Evolutionary conservation across 92 coral and sea anemone genomes (phyloP).

Genomic region (Zoanthus gigantus): DNA sequence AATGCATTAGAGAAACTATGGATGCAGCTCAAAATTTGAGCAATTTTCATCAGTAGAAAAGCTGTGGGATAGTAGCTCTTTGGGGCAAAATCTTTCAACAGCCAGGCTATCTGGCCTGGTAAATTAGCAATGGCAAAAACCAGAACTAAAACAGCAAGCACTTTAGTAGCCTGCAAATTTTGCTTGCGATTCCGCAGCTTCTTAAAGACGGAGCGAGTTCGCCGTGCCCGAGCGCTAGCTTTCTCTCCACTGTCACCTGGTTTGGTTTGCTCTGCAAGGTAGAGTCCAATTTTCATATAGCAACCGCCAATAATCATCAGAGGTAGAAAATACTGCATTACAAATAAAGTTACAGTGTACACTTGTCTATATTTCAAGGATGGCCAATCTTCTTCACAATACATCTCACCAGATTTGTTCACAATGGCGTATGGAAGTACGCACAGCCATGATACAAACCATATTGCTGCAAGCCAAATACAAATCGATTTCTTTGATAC

Average conservation of each 20-base stretch:
- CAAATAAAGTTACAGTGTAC: conserved; percentile 22
- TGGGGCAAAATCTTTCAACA: conserved; percentile 20
- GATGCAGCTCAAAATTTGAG: conserved; percentile 26
- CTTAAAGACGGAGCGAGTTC: conserved; percentile 8
- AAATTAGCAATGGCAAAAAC: conserved; percentile 28
- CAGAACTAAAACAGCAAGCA: conserved; percentile 28
- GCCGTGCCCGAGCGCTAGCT: neutral
- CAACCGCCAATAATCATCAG: conserved; percentile 32
- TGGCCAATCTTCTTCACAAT: conserved; percentile 43
- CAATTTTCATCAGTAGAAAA: conserved; percentile 29
- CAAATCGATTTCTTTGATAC: conserved; percentile 3
- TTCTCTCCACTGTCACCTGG: conserved; percentile 10
- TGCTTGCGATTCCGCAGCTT: conserved; percentile 29
- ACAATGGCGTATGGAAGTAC: conserved; percentile 32
- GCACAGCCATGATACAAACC: conserved; percentile 23
- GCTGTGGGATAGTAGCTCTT: neutral
- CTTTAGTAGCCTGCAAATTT: conserved; percentile 32
- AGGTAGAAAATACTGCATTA: conserved; percentile 25
- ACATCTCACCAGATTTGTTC: conserved; percentile 13
- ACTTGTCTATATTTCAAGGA: conserved; percentile 21
- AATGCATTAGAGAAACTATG: conserved; percentile 44
- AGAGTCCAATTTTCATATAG: conserved; percentile 40
- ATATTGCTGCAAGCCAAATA: conserved; percentile 29
- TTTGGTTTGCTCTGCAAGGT: conserved; percentile 36
- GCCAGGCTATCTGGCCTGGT: conserved; percentile 42